Base-by-base conservation (phyloP, 2,113 vertebrate genomes). In the Chloebia gouldiae region DNA sequence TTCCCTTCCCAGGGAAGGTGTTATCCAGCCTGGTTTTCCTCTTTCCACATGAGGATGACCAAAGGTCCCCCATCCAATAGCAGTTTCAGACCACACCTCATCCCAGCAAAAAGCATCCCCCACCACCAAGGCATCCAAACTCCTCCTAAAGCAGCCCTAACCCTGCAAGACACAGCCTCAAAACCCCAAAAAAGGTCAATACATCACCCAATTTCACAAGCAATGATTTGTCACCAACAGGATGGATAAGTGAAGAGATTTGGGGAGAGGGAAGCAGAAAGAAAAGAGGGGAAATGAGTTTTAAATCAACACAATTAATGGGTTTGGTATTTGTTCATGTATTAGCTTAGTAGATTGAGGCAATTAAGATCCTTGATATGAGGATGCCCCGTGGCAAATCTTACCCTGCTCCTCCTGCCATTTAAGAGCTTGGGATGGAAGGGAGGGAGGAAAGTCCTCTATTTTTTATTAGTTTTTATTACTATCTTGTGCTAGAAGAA, bases 281-380 rank as follows among this genome's bases (percentile, higher is more conserved):
- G 45, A 44, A 42, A 59, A 60, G 42, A 63, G 35, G 25, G 37
- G 21, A 83, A 93, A 94, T 27, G 15, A 37, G 37, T 44, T 86
- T 94, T 72, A 88, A 86, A 93, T 86, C 65, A 93, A 83, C 60
- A 90, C 72, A 73, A 61, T 86, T 88, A 86, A 79, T 90, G 69
- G 72, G 50, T 86, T 86, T 3, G 4, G 31, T 93, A 86, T 76
- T 92, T 88, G 82, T 86, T 92, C 59, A 15, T 76, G 9, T 64
- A 76, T 94, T 90, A 94, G 69, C 81, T 97, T 84, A 94, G 85
- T 45, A 90, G 60, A 78, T 0, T 0, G 25, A 86, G 56, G 68
- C 56, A 86, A 78, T 94, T 97, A 90, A 81, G 60, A 93, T 78
- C 88, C 45, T 72, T 84, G 60, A 71, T 64, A 61, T 30, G 60